Percentiles rank a stretch among this genome's conserved stretches.
Evolutionary conservation across 2,888 invertebrate species (phyloP).

Genomic region (Sarcophaga caerulescens): DNA sequence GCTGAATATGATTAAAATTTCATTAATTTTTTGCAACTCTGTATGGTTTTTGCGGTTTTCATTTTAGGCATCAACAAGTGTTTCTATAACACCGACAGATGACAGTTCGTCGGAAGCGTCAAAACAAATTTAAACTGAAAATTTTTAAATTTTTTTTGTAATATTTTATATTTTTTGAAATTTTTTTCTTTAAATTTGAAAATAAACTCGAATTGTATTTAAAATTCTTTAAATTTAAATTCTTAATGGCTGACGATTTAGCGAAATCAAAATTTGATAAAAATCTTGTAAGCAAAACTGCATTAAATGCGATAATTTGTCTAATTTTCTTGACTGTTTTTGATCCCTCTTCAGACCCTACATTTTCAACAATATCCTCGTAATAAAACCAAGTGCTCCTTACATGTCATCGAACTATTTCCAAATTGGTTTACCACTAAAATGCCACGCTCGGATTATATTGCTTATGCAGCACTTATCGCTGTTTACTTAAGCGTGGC

Average conservation of each 20-base stretch:
- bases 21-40: too few species aligned
- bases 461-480: slow-evolving; percentile 28
- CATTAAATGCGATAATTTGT: too few species aligned
- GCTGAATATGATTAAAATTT: too few species aligned
- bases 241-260: background rate
- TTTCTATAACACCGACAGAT: too few species aligned
- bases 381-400: slow-evolving; percentile 35
- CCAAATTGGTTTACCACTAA: slow-evolving; percentile 53
- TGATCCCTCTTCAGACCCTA: background rate
- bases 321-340: too few species aligned
- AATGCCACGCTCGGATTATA: slow-evolving; percentile 53
- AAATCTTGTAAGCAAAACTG: too few species aligned
- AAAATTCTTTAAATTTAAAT: slow-evolving; percentile 10
- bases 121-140: background rate
- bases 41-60: too few species aligned
- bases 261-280: too few species aligned
- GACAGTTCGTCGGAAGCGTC: background rate
- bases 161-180: background rate
- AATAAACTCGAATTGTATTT: background rate
- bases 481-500: slow-evolving; percentile 92
- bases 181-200: background rate
- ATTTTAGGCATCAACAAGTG: too few species aligned
- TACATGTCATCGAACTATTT: slow-evolving; percentile 47
- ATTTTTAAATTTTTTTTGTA: too few species aligned
- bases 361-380: background rate